Evolutionary conservation across 2,888 invertebrate genomes (phyloP), one percentile per base, ranked within the genome.

Genomic region (Chironomus tentans): DNA sequence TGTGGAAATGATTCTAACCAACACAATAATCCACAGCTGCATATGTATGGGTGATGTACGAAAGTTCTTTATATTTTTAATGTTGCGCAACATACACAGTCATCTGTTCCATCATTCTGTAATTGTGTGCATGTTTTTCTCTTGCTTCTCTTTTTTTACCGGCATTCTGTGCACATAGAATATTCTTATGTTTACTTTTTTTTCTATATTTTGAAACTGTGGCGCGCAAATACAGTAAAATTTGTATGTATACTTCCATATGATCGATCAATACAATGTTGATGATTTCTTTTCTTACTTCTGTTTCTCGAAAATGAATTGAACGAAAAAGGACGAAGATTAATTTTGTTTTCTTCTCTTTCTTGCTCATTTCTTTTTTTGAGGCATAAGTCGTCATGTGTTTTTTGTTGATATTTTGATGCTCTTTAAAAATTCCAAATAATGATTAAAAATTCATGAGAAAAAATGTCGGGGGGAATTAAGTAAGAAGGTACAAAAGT

Each of bases 211-310:
- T 73, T 70, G 21, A 28, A 62, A 62, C 50, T 73, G 38, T 38
- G 73, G 73, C 73, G 73, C 73, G 73, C 73, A 73, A 56, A 73
- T 73, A 73, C 47, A 21, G 13, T 38, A 38, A 38, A 68, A 28
- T 21, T 65, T 24, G 13, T 65, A n/a, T 21, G 18, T 62, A 38
- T 65, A 18, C 56, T 68, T 68, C 46, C 61, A 48, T 70, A 70
- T 70, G 73, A 73, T 73, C 62, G 56, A 56, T 56, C 56, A 38
- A 73, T 73, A 61, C 62, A 62, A 73, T 62, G 73, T 73, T 46
- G 65, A 56, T 22, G 61, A 71, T 15, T 56, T 22, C 10, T 15
- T 46, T n/a, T n/a, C 10, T 38, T 38, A 38, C 2, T 38, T 38
- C 38, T 38, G 38, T 38, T 38, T 38, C 38, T 38, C 38, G 38